Evolutionary conservation across 1,140 invertebrate species (phyloP).

Genomic region (Bradynema listronoti): DNA sequence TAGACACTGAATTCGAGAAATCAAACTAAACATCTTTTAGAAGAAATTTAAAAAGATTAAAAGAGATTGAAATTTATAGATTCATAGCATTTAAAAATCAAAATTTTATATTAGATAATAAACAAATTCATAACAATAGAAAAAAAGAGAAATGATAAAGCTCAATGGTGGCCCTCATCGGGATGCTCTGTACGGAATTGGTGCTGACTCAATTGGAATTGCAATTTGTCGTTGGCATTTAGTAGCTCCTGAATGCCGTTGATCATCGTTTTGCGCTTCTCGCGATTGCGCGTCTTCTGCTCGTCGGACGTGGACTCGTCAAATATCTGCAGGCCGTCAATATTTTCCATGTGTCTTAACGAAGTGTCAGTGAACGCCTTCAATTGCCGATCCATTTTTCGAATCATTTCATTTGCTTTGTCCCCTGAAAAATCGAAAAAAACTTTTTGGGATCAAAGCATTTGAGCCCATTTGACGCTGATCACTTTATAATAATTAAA

Average conservation of each 20-base stretch:
- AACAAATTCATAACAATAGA: no score
- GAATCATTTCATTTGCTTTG: slow-evolving; percentile 32
- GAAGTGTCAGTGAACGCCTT: slow-evolving; percentile 31
- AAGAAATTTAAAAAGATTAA: no score
- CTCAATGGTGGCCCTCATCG: slow-evolving; percentile 5
- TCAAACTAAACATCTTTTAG: no score
- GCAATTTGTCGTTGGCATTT: slow-evolving; percentile 30
- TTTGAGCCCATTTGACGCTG: no score
- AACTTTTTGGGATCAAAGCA: no score
- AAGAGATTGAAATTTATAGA: no score
- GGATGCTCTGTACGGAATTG: slow-evolving; percentile 9
- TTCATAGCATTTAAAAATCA: no score
- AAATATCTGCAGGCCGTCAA: slow-evolving; percentile 33
- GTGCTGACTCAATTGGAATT: slow-evolving; percentile 8
- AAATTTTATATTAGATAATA: no score
- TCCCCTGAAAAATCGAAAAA: slow-evolving; percentile 22
- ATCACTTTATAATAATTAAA: no score
- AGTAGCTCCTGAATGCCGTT: slow-evolving; percentile 31
- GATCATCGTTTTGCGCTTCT: slow-evolving; percentile 29
- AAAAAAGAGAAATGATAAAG: no score
- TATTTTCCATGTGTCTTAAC: slow-evolving; percentile 24
- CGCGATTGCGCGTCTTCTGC: slow-evolving; percentile 33
- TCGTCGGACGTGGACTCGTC: slow-evolving; percentile 29
- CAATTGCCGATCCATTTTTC: slow-evolving; percentile 29
- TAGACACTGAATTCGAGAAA: no score